Base-by-base conservation (phyloP, 2,888 invertebrate genomes). In the Leucozona laternaria region DNA sequence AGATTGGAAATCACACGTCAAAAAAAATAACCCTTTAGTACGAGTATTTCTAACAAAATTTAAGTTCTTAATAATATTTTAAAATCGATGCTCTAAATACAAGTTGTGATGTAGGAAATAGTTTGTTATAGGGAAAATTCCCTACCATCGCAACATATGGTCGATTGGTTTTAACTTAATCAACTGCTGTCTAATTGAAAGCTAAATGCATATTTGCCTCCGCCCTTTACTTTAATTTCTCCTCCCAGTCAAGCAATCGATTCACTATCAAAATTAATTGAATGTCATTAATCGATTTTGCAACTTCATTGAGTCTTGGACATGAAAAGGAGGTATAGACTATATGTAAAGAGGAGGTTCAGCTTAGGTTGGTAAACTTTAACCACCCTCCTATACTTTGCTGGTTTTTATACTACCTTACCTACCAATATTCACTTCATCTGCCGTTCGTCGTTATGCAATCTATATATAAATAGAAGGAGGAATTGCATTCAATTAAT, bases 221-320 rank as follows among this genome's bases (percentile, higher is more conserved):
- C 11, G 8, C 37, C 57, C 37, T 40, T 40, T 28, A 28, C 48
- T 60, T 77, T 55, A 57, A 43, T 57, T 53, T 20, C 43, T 20
- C 11, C 48, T 48, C 13, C 40, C 43, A 76, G 53, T 43, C 70
- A 53, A 66, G 50, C 71, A 68, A 82, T 83, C 83, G 83, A 83
- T 79, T 70, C 15, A 25, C 68, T 70, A 62, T 55, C 57, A 45
- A 75, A 80, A 81, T 81, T 77, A 85, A 85, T 85, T 77, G 77
- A 80, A 77, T 60, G 76, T 66, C 84, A 80, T 84, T 84, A 84
- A 84, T 84, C 76, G 79, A 84, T 77, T 85, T 73, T 76, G 71
- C 72, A 80, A 85, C 85, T 77, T 80, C 80, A 80, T 60, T 85
- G 77, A 68, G 53, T 77, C 37, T 70, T 34, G 75, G 79, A 34